Percentiles rank a stretch among this genome's conserved stretches.
phyloP scores from a whole-genome alignment of 2,888 invertebrate genomes.

The Fabriciana adippe region DNA sequence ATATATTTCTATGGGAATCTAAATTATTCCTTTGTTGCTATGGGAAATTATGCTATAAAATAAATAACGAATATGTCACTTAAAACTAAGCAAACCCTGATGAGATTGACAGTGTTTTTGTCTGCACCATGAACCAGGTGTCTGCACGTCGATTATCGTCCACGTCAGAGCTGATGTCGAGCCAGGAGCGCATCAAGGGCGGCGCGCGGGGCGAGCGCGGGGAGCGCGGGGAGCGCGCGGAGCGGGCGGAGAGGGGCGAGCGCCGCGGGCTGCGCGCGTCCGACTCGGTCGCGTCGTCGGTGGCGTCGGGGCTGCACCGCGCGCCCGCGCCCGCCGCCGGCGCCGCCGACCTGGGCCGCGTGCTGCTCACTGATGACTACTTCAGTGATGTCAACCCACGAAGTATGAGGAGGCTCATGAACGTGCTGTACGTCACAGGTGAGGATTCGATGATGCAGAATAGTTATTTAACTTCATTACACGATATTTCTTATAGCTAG shows the following conservation, averaged over 20 bases:
- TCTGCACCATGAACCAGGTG: constrained; percentile 60
- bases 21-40: no score
- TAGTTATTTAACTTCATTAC: no score
- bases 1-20: no score
- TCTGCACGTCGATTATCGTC: constrained; percentile 89
- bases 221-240: constrained; percentile 92
- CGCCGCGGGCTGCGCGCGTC: constrained; percentile 90
- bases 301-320: constrained; percentile 93
- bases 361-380: constrained; percentile 97
- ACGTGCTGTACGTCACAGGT: constrained; percentile 98
- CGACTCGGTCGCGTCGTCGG: constrained; percentile 95
- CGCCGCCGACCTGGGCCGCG: constrained; percentile 87
- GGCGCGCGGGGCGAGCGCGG: constrained; percentile 83
- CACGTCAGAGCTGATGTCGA: constrained; percentile 91
- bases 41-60: no score
- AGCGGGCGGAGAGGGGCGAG: constrained; percentile 87
- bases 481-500: not conserved
- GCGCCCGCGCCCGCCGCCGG: constrained; percentile 76
- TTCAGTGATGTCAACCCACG: constrained; percentile 99
- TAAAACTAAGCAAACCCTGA: no score
- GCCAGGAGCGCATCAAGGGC: constrained; percentile 89
- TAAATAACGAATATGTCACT: no score
- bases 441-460: constrained; percentile 11
- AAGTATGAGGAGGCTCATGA: constrained; percentile 97
- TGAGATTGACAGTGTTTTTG: no score